Percentiles rank a stretch among this genome's conserved stretches.
phyloP scores from a whole-genome alignment of 2,797 vertebrate genomes.

The Salmo trutta region DNA sequence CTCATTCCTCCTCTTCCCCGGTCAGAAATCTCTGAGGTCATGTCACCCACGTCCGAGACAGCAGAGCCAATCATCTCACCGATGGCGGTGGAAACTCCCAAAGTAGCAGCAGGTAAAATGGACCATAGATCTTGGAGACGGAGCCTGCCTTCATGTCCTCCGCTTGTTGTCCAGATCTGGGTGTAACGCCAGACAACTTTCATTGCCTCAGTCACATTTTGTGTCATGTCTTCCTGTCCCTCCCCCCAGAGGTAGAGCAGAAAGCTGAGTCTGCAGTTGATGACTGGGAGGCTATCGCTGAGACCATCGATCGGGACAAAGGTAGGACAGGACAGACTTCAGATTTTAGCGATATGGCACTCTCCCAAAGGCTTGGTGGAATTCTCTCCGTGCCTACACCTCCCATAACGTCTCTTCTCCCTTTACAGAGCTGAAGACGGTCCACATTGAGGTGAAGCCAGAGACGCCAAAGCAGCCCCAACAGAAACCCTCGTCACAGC shows the following conservation, averaged over 20 bases:
- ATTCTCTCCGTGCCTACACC: background rate
- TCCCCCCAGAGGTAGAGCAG: conserved; percentile 39
- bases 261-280: conserved; percentile 61
- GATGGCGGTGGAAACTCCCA: conserved; percentile 35
- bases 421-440: conserved; percentile 83
- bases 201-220: background rate
- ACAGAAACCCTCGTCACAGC: conserved; percentile 39
- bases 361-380: background rate
- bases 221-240: background rate
- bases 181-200: background rate
- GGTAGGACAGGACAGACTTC: conserved; percentile 33
- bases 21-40: conserved; percentile 68
- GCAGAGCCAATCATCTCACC: conserved; percentile 58
- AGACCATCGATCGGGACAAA: conserved; percentile 67
- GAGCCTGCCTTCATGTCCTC: background rate
- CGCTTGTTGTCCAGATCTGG: background rate
- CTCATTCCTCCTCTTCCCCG: background rate
- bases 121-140: background rate
- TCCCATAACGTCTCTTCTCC: background rate
- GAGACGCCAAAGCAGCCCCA: conserved; percentile 64
- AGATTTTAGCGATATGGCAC: background rate
- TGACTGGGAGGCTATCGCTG: conserved; percentile 70
- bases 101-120: conserved; percentile 60
- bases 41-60: conserved; percentile 57
- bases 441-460: conserved; percentile 91